Evolutionary conservation across 2,797 vertebrate genomes (phyloP).

Genomic region (Clarias fuscus): DNA sequence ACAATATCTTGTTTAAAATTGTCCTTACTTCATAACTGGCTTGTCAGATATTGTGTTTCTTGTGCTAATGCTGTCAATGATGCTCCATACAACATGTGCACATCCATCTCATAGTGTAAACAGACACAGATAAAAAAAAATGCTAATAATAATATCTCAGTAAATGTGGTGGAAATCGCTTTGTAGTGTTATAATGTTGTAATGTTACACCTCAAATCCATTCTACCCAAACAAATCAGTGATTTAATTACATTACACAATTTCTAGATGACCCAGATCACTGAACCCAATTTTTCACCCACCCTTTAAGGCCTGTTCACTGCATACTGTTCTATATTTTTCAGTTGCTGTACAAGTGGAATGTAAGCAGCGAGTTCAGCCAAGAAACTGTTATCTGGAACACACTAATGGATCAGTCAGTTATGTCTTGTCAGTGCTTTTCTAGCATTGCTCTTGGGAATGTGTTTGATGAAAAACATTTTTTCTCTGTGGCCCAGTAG

Average conservation of each 20-base stretch:
- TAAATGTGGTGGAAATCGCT: neutral
- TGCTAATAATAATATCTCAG: neutral
- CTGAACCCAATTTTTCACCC: slow-evolving; percentile 12
- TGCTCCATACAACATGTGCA: slow-evolving; percentile 17
- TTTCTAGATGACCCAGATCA: slow-evolving; percentile 15
- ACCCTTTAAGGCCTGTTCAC: slow-evolving; percentile 30
- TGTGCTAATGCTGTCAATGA: slow-evolving; percentile 30
- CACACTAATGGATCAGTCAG: slow-evolving; percentile 81
- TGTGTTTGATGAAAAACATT: slow-evolving; percentile 82
- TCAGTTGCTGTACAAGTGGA: slow-evolving; percentile 75
- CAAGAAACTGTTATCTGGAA: slow-evolving; percentile 74
- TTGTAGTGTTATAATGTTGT: neutral
- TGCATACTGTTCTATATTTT: slow-evolving; percentile 26
- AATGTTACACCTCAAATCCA: slow-evolving; percentile 10
- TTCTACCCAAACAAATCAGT: neutral
- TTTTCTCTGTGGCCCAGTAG: slow-evolving; percentile 53
- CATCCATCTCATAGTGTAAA: slow-evolving; percentile 9
- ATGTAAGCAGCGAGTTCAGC: slow-evolving; percentile 66
- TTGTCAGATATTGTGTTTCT: slow-evolving; percentile 44
- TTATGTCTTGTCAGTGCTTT: slow-evolving; percentile 77
- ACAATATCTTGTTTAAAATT: slow-evolving; percentile 52
- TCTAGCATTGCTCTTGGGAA: slow-evolving; percentile 81
- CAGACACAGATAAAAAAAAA: neutral
- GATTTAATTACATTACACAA: slow-evolving; percentile 1
- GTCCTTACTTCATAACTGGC: slow-evolving; percentile 44